phyloP scores from a whole-genome alignment of 2,113 vertebrate species.

The Tricholaema leucomelas region DNA sequence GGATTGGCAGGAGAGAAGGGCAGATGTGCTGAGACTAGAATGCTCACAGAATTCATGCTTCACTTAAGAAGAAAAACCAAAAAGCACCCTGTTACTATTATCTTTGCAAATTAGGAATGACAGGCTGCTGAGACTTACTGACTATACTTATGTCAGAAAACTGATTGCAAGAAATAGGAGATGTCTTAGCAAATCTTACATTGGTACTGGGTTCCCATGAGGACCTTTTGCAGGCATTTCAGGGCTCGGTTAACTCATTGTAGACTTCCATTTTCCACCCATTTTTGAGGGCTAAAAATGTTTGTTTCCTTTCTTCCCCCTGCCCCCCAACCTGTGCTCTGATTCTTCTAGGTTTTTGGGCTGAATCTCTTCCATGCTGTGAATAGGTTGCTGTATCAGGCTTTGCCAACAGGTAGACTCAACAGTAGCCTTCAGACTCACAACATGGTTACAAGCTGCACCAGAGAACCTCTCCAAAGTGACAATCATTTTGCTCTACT shows the following conservation, averaged over 20 bases:
- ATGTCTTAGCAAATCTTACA: not conserved
- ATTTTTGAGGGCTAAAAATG: not conserved
- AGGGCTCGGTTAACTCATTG: not conserved
- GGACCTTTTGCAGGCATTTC: not conserved
- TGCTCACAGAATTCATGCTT: conserved; percentile 48
- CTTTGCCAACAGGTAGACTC: not conserved
- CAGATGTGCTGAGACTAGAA: conserved; percentile 50
- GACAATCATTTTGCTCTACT: not conserved
- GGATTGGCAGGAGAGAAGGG: conserved; percentile 41
- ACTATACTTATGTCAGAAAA: conserved; percentile 53
- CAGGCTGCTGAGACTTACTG: conserved; percentile 26
- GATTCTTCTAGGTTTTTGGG: not conserved
- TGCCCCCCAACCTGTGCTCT: not conserved
- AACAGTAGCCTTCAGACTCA: not conserved
- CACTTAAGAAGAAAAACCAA: not conserved
- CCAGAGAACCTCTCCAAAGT: not conserved
- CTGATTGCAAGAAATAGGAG: conserved; percentile 32
- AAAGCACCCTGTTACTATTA: conserved; percentile 6
- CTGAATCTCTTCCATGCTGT: not conserved
- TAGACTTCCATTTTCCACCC: not conserved
- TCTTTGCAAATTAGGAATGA: conserved; percentile 51
- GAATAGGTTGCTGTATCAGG: not conserved
- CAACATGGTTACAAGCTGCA: not conserved
- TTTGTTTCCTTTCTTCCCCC: not conserved
- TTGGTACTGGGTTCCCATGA: not conserved